Conservation (phyloP, 2,113 vertebrate genomes). For the Sminthopsis crassicaudata region DNA sequence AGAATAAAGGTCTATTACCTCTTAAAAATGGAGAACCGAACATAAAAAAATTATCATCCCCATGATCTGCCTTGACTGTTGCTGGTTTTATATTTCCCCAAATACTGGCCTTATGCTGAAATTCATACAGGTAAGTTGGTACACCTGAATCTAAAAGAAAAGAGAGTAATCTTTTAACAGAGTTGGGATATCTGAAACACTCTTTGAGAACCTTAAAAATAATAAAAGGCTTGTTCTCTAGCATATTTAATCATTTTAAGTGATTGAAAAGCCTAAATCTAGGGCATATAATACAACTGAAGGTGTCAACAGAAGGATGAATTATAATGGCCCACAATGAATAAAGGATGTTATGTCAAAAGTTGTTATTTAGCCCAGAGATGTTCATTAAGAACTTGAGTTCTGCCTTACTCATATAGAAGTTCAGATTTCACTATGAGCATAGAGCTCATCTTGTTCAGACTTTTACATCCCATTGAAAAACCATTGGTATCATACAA, state of each 20-base stretch:
- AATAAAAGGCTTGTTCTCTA: not conserved
- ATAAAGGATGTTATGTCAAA: not conserved
- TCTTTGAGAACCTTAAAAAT: not conserved
- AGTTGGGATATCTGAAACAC: not conserved
- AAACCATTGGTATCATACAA: not conserved
- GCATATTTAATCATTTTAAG: not conserved
- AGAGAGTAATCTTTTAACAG: too few species aligned
- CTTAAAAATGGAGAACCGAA: conserved; percentile 84
- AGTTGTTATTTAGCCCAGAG: not conserved
- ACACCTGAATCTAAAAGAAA: not conserved
- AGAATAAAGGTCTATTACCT: conserved; percentile 46
- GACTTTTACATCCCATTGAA: not conserved
- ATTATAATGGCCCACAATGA: not conserved
- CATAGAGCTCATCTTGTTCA: not conserved
- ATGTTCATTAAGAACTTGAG: not conserved
- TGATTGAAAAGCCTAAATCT: not conserved
- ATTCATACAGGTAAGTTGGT: conserved; percentile 45
- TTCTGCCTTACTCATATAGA: not conserved
- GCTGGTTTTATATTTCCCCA: conserved; percentile 57
- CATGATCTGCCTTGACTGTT: conserved; percentile 80
- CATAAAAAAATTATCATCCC: conserved; percentile 82
- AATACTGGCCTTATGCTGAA: not conserved
- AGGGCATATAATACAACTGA: accelerated
- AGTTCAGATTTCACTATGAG: not conserved
- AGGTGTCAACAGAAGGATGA: not conserved